Base-by-base conservation (phyloP, 2,888 invertebrate genomes). In the Apoderus coryli region DNA sequence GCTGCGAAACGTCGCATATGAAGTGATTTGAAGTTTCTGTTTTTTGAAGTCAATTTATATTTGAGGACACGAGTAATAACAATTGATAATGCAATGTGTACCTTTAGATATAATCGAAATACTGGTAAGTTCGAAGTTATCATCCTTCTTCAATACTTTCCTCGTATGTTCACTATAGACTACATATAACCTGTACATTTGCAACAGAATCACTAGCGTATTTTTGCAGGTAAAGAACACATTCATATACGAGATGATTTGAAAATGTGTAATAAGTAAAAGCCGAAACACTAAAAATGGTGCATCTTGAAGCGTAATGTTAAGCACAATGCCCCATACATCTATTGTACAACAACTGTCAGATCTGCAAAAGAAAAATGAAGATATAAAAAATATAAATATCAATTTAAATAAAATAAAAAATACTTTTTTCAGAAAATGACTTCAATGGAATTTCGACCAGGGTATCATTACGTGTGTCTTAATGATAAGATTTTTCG, bases 161-260 rank as follows among this genome's bases (percentile, higher is more conserved):
- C 61, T 66, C 43, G 57, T 58, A 42, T 60, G 75, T 48, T 80
- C 81, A 13, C 76, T 66, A 43, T 82, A 77, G 0, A 85, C 71
- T 1, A 85, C 84, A 49, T 82, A 79, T 1, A 89, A 62, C 10
- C 44, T 28, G 51, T 89, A 89, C 33, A 88, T 63, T 54, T 89
- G 85, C 0, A 93, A 65, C 1, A 88, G 57, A 36, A 92, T 90
- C 6, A 93, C 90, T 54, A 88, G 58, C 0, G 80, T 79, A 48
- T 85, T 88, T 60, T 88, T 82, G 59, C 88, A 89, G 0, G 90
- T 90, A 60, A 93, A 93, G 61, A 93, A 93, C 11, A 92, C 82
- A 54, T 92, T 92, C 77, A 90, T 90, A 50, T 93, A 90, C 47
- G 82, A 89, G 41, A 89, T 78, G 15, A 92, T 85, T 41, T 76